Evolutionary conservation across 2,113 vertebrate genomes (phyloP).

Genomic region (Strix uralensis): DNA sequence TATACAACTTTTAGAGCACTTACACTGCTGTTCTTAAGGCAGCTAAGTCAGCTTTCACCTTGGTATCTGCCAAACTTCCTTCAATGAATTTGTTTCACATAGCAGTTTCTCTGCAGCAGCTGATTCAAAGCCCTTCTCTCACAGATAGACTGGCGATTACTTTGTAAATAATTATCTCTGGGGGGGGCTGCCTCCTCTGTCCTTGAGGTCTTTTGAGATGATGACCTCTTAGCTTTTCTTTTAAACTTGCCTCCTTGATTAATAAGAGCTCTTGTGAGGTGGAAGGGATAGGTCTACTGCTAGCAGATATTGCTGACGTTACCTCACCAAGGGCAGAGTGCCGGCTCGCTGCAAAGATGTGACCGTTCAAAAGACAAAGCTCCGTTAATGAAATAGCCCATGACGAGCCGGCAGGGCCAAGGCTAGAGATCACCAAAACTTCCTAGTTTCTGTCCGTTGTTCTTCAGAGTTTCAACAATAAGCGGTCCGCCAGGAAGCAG

Average conservation of each 20-base stretch:
- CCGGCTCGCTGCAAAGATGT: neutral
- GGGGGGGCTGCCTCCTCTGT: neutral
- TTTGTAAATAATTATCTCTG: neutral
- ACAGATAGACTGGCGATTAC: rapidly evolving
- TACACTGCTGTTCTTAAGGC: neutral
- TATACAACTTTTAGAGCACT: neutral
- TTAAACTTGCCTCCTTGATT: neutral
- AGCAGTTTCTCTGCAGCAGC: neutral
- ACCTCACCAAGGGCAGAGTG: neutral
- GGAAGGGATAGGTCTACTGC: too few species aligned
- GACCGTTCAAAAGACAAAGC: neutral
- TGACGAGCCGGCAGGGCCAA: rapidly evolving
- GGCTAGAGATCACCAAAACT: neutral
- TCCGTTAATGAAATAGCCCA: rapidly evolving
- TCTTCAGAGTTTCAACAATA: too few species aligned
- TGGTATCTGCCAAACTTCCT: neutral
- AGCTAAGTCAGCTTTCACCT: neutral
- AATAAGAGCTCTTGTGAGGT: neutral
- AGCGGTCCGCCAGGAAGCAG: neutral
- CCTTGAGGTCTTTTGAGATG: neutral
- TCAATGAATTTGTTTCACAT: neutral
- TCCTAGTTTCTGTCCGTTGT: rapidly evolving
- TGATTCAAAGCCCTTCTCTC: neutral
- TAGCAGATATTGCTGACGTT: neutral
- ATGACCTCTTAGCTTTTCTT: neutral